Evolutionary conservation across 2,797 vertebrate species (phyloP).

Genomic region (Galagoides demidoff): DNA sequence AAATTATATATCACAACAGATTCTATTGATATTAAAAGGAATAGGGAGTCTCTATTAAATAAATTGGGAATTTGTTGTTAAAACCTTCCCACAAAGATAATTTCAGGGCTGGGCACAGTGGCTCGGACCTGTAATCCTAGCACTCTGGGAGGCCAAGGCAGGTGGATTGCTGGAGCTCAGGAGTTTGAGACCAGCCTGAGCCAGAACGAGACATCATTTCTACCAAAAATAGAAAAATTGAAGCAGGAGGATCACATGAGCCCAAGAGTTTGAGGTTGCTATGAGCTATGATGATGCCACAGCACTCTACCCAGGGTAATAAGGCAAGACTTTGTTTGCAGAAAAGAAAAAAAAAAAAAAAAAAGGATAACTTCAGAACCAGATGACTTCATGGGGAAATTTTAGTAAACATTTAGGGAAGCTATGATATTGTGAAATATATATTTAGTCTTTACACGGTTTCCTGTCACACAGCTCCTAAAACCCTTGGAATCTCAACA

Average conservation of each 20-base stretch:
- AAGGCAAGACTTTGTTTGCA: too few species aligned
- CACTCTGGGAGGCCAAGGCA: too few species aligned
- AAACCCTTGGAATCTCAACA: not conserved
- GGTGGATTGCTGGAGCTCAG: too few species aligned
- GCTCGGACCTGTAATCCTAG: too few species aligned
- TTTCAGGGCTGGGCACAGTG: not conserved
- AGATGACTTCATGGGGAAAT: not conserved
- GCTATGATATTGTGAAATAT: not conserved
- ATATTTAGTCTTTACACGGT: not conserved
- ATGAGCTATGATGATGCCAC: too few species aligned
- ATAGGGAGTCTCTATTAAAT: not conserved
- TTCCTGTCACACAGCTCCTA: not conserved
- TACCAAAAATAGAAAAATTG: too few species aligned
- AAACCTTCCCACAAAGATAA: not conserved
- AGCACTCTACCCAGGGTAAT: too few species aligned
- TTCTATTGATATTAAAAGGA: not conserved
- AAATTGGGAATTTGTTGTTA: not conserved
- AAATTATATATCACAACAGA: not conserved
- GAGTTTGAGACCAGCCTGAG: too few species aligned
- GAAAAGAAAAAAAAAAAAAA: not conserved
- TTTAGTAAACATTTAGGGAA: slow-evolving; percentile 19
- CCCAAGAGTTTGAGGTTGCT: too few species aligned
- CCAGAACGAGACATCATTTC: too few species aligned
- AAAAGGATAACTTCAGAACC: not conserved
- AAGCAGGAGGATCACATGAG: too few species aligned